Evolutionary conservation across 2,888 invertebrate species (phyloP).

Genomic region (Uloborus plumipes): DNA sequence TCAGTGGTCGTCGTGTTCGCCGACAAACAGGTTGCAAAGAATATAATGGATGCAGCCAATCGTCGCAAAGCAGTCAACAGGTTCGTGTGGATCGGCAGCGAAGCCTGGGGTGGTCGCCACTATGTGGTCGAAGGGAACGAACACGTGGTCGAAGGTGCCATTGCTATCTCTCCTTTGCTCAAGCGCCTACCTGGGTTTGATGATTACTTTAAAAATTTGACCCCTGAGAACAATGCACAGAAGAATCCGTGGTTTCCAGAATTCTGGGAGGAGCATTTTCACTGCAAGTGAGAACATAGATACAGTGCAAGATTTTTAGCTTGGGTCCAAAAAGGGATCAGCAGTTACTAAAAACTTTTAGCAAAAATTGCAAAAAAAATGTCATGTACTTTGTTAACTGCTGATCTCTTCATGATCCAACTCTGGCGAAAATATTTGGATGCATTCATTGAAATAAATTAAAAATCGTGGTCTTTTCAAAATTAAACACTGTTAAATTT

Average conservation of each 20-base stretch:
- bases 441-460: no score
- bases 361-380: no score
- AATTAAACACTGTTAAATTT: no score
- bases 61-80: conserved; percentile 69
- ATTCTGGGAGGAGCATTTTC: conserved; percentile 74
- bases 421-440: no score
- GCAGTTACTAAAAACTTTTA: no score
- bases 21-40: conserved; percentile 72
- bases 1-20: conserved; percentile 75
- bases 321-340: no score
- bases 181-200: conserved; percentile 73
- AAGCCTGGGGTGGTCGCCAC: conserved; percentile 73
- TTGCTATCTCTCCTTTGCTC: conserved; percentile 75
- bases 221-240: conserved; percentile 68
- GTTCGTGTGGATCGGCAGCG: conserved; percentile 75
- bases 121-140: conserved; percentile 69
- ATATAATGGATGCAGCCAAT: conserved; percentile 73
- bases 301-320: no score
- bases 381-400: no score
- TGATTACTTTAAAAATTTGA: conserved; percentile 73
- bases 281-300: conserved; percentile 69
- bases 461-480: no score
- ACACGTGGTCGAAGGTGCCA: conserved; percentile 73
- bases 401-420: no score
- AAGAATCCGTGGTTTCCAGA: conserved; percentile 75